Evolutionary conservation across 2,113 vertebrate genomes (phyloP).

Genomic region (Synodontis membranacea): DNA sequence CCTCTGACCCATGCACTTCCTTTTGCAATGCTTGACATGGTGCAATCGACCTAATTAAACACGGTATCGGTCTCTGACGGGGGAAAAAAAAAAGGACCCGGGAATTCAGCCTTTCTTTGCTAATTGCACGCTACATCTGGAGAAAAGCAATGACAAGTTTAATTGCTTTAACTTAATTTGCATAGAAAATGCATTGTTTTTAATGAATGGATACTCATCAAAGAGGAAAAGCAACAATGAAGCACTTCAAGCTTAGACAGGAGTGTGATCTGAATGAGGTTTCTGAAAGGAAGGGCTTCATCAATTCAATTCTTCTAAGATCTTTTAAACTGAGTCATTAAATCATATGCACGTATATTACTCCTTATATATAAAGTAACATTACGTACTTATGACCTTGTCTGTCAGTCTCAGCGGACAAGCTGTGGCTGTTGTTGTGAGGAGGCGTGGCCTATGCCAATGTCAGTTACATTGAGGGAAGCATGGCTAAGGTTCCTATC

Average conservation of each 20-base stretch:
- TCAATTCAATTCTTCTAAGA: not conserved
- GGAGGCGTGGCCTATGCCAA: not conserved
- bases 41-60: conserved; percentile 25
- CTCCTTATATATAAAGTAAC: not conserved
- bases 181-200: conserved; percentile 20
- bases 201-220: conserved; percentile 14
- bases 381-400: too few species aligned
- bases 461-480: not conserved
- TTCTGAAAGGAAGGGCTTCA: not conserved
- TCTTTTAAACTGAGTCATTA: not conserved
- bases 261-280: conserved; percentile 7
- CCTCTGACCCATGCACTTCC: not conserved
- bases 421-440: not conserved
- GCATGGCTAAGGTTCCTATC: not conserved
- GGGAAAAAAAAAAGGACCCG: not conserved
- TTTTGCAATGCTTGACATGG: conserved; percentile 1
- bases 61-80: not conserved
- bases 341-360: not conserved
- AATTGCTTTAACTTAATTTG: conserved; percentile 30
- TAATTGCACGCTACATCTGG: conserved; percentile 20
- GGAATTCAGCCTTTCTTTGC: not conserved
- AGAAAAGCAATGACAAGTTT: conserved; percentile 14
- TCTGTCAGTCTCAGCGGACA: not conserved
- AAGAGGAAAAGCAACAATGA: conserved; percentile 22
- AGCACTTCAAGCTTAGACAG: not conserved